Percentiles rank a stretch among this genome's conserved stretches.
phyloP scores from a whole-genome alignment of 2,113 vertebrate genomes.

The Merops nubicus region DNA sequence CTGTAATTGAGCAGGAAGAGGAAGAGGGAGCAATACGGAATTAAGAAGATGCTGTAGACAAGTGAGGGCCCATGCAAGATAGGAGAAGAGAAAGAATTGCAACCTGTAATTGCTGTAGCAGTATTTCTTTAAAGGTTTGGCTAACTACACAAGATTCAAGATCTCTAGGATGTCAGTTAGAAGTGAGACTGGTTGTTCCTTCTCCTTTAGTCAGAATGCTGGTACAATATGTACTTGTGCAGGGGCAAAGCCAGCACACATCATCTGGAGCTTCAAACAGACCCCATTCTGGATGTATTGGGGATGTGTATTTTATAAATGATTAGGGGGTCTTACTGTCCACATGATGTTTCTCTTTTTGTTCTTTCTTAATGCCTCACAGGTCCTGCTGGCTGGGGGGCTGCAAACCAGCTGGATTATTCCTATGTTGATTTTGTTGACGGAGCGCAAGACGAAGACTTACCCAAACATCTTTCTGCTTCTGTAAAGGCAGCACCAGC shows the following conservation, averaged over 20 bases:
- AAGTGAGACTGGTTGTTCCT: background rate
- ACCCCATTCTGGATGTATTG: background rate
- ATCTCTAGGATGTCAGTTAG: background rate
- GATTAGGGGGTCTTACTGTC: background rate
- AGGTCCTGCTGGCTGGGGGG: constrained; percentile 92
- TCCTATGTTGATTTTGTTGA: constrained; percentile 90
- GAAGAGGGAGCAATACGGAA: background rate
- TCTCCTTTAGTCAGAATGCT: background rate
- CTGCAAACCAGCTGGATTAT: constrained; percentile 88
- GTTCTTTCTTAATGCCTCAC: background rate
- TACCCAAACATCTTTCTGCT: constrained; percentile 57
- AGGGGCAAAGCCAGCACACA: background rate
- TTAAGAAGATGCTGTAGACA: background rate
- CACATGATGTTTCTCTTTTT: background rate
- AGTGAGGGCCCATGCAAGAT: background rate
- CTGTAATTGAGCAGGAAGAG: background rate
- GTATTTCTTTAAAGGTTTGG: background rate
- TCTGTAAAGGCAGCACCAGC: constrained; percentile 47
- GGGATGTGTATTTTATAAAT: background rate
- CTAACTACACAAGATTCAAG: background rate
- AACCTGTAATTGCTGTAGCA: background rate
- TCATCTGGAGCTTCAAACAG: background rate
- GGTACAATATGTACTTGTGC: background rate
- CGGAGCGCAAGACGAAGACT: constrained; percentile 64
- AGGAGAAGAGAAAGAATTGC: background rate